Conservation (phyloP, 2,888 invertebrate genomes). For the Drosophila melanocephala region DNA sequence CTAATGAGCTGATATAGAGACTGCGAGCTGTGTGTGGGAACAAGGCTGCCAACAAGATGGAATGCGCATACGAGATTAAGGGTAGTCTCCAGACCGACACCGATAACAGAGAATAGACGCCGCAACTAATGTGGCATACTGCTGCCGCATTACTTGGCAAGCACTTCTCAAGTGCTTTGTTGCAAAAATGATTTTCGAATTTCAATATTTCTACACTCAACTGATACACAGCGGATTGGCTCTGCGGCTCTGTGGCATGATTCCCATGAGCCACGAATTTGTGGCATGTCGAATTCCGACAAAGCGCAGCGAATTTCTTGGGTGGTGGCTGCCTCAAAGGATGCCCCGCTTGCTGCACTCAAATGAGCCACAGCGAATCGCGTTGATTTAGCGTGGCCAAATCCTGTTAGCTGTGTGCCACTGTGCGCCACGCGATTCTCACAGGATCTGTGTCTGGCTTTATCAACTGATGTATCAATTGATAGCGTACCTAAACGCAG, state of each 20-base stretch:
- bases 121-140: slow-evolving; percentile 59
- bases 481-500: slow-evolving; percentile 70
- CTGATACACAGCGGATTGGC: slow-evolving; percentile 2
- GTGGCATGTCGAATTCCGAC: slow-evolving; percentile 83
- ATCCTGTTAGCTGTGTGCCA: slow-evolving; percentile 80
- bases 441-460: slow-evolving; percentile 58
- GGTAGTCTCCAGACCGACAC: slow-evolving; percentile 17
- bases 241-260: slow-evolving; percentile 47
- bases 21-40: slow-evolving; percentile 56
- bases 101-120: slow-evolving; percentile 22
- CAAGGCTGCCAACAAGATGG: slow-evolving; percentile 46
- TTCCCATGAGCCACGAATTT: slow-evolving; percentile 77
- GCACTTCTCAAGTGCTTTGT: slow-evolving; percentile 63
- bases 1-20: slow-evolving; percentile 67
- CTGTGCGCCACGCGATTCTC: slow-evolving; percentile 70
- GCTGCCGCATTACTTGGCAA: slow-evolving; percentile 23
- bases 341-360: slow-evolving; percentile 66
- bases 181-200: slow-evolving; percentile 77
- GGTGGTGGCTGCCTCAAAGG: slow-evolving; percentile 59
- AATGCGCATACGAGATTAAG: slow-evolving; percentile 28
- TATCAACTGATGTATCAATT: slow-evolving; percentile 79
- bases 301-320: slow-evolving; percentile 84
- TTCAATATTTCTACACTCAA: slow-evolving; percentile 72
- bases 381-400: slow-evolving; percentile 83
- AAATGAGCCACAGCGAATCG: slow-evolving; percentile 83